Evolutionary conservation across 2,888 invertebrate species (phyloP).

Genomic region (Limenitis arthemis): DNA sequence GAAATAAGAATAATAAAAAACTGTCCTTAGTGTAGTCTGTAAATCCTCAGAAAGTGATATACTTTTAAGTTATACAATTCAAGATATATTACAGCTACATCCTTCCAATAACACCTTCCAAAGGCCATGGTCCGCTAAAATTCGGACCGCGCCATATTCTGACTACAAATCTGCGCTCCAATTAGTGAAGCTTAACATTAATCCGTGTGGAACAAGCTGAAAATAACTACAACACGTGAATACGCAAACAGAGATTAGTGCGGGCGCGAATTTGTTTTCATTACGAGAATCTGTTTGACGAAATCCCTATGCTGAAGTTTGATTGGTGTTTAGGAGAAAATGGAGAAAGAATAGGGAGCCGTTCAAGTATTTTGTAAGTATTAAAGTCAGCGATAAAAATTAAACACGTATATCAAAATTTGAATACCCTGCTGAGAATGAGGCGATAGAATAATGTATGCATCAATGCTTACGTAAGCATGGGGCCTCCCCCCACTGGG

Average conservation of each 20-base stretch:
- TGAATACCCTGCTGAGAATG: too few relatives aligned
- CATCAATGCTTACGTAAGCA: too few relatives aligned
- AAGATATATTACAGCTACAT: background rate
- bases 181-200: conserved; percentile 54
- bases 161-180: conserved; percentile 42
- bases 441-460: too few relatives aligned
- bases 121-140: conserved; percentile 1
- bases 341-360: too few relatives aligned
- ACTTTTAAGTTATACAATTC: too few relatives aligned
- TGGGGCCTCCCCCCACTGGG: too few relatives aligned
- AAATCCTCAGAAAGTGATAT: too few relatives aligned
- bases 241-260: conserved; percentile 32
- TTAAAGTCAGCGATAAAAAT: too few relatives aligned
- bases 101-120: background rate
- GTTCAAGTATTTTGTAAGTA: too few relatives aligned
- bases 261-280: conserved; percentile 21
- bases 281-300: conserved; percentile 11
- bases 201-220: conserved; percentile 50
- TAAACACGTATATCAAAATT: too few relatives aligned
- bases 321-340: background rate
- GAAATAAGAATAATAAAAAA: too few relatives aligned
- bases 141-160: conserved; percentile 1
- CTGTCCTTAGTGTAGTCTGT: too few relatives aligned
- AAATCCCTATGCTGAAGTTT: conserved; percentile 1
- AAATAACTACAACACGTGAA: conserved; percentile 52